These are phyloP conservation scores for Amazona vittata DNA, from an alignment of 2,113 vertebrate species.

Conservation along the genomic window DNA sequence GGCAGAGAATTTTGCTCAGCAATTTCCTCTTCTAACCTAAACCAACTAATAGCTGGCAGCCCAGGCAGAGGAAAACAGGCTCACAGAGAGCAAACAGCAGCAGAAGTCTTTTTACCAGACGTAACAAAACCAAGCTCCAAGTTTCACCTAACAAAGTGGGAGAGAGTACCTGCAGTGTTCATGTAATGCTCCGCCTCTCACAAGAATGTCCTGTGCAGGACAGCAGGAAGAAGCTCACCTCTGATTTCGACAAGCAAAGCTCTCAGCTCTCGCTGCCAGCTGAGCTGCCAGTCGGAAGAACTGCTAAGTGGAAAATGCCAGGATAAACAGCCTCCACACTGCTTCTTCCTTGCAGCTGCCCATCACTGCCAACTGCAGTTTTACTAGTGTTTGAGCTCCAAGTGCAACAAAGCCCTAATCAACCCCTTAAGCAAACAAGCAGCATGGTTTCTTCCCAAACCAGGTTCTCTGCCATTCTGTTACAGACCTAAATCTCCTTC, in stretches of 20 bases:
- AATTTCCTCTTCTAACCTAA: constrained; percentile 13
- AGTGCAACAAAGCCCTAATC: background rate
- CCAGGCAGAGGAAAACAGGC: background rate
- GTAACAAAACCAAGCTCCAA: background rate
- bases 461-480: background rate
- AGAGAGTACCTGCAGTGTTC: rapidly evolving
- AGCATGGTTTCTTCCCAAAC: background rate
- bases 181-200: rapidly evolving
- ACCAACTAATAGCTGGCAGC: background rate
- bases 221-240: background rate
- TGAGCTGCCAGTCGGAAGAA: background rate
- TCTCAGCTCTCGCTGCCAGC: background rate
- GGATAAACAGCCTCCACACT: background rate
- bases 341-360: background rate
- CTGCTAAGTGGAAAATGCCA: background rate
- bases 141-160: background rate
- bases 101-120: background rate
- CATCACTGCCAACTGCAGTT: background rate
- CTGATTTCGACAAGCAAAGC: background rate
- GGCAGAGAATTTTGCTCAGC: background rate
- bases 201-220: background rate
- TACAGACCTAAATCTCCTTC: background rate
- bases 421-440: background rate
- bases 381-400: background rate
- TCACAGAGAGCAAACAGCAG: rapidly evolving